These are phyloP conservation scores for Caligus rogercresseyi DNA, from an alignment of 1,140 invertebrate species.

Conservation along the genomic window DNA sequence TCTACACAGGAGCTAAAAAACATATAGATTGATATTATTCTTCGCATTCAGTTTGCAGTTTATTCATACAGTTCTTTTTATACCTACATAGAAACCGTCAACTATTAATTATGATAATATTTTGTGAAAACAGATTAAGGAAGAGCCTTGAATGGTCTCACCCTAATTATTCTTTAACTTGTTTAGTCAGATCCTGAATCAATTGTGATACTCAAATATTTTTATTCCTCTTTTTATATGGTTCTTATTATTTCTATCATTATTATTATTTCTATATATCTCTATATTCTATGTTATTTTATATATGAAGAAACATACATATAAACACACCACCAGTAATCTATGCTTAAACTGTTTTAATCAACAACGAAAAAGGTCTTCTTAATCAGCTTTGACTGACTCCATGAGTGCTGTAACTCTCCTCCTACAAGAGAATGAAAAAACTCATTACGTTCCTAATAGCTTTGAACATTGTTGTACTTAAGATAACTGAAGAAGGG, in stretches of 20 bases:
- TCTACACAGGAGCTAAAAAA: too few species aligned
- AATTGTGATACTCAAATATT: neutral
- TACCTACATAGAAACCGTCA: neutral
- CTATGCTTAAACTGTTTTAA: too few species aligned
- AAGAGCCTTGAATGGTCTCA: too few species aligned
- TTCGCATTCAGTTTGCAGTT: neutral
- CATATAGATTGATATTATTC: too few species aligned
- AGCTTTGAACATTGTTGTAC: neutral
- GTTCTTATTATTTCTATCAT: neutral
- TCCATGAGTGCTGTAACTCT: too few species aligned
- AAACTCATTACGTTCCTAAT: neutral
- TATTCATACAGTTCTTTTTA: neutral
- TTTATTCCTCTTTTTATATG: neutral
- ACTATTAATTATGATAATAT: neutral
- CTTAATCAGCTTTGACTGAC: too few species aligned
- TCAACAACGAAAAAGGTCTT: too few species aligned
- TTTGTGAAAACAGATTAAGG: too few species aligned
- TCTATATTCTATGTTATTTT: too few species aligned
- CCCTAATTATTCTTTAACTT: neutral
- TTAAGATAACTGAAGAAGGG: too few species aligned
- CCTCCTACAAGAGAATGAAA: neutral
- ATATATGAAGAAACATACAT: too few species aligned
- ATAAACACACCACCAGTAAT: neutral
- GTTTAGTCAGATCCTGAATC: neutral
- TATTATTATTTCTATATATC: neutral